Evolutionary conservation across 2,113 vertebrate species (phyloP).

Genomic region (Passerina amoena): DNA sequence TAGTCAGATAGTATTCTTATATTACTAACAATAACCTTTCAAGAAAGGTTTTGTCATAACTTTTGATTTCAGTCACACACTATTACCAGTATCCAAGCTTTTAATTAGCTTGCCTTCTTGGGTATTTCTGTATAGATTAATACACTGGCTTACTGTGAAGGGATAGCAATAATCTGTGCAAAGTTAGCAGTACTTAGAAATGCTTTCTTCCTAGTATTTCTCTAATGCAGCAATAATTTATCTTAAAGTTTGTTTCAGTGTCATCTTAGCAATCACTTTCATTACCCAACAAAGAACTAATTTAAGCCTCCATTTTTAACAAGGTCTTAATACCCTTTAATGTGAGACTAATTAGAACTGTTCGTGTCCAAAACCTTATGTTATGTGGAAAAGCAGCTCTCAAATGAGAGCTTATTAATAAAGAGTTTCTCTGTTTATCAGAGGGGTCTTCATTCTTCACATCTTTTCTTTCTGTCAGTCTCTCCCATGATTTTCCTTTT

Average conservation of each 20-base stretch:
- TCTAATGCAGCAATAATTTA: not conserved
- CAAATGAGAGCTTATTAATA: not conserved
- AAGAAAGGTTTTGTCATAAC: not conserved
- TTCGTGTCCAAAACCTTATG: not conserved
- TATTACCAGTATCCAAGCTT: not conserved
- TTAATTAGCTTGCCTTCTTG: not conserved
- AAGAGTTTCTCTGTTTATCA: not conserved
- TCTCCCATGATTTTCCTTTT: not conserved
- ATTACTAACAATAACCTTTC: not conserved
- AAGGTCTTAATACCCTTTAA: not conserved
- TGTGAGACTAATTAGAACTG: not conserved
- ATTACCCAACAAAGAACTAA: not conserved
- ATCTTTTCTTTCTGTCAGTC: not conserved
- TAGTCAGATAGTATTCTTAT: not conserved
- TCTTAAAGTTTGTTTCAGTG: not conserved
- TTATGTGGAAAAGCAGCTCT: not conserved
- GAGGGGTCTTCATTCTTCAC: not conserved
- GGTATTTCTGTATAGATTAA: not conserved
- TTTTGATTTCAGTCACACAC: not conserved
- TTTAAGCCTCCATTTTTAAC: not conserved
- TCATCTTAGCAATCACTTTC: not conserved
- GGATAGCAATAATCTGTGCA: not conserved
- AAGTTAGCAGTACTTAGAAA: not conserved
- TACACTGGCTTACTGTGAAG: not conserved
- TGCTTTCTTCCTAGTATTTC: not conserved